A percentile compares a stretch with the other conserved stretches of the same genome.
Evolutionary conservation across 1,140 invertebrate genomes (phyloP).

Genomic region (Drosophila santomea): DNA sequence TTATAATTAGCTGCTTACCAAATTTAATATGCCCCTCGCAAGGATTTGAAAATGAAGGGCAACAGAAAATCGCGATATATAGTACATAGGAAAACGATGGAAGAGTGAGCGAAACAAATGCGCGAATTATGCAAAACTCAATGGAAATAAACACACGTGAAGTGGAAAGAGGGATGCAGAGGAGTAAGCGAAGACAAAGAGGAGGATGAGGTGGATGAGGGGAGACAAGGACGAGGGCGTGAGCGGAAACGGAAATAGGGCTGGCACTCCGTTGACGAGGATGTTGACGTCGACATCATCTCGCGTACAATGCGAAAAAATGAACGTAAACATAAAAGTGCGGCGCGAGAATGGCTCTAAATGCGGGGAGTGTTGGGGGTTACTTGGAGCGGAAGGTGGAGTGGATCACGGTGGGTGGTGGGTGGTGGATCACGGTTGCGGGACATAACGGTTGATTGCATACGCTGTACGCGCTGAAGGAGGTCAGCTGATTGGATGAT

Average conservation of each 20-base stretch:
- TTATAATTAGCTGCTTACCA: not conserved
- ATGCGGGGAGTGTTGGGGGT: not conserved
- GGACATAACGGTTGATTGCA: conserved; percentile 72
- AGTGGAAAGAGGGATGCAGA: conserved; percentile 6
- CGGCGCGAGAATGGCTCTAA: conserved; percentile 65
- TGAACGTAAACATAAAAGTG: conserved; percentile 78
- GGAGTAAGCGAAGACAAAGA: conserved; percentile 1
- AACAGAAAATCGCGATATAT: conserved; percentile 7
- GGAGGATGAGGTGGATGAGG: not conserved
- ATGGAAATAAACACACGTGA: conserved; percentile 74
- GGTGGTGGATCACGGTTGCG: conserved; percentile 6
- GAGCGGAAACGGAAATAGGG: conserved; percentile 32
- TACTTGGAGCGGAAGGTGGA: not conserved
- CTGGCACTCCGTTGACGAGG: conserved; percentile 65
- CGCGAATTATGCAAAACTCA: conserved; percentile 82
- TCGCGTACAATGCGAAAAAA: conserved; percentile 70
- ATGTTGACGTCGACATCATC: conserved; percentile 78
- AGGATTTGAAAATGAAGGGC: conserved; percentile 6
- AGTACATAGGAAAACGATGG: not conserved
- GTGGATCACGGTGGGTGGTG: not conserved
- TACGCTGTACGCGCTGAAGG: conserved; percentile 56
- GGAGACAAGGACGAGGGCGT: not conserved
- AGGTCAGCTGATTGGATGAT: conserved; percentile 80
- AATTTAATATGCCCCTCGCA: too few relatives aligned
- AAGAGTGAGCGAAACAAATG: conserved; percentile 73